Percentiles rank a stretch among this genome's conserved stretches.
phyloP scores from a whole-genome alignment of 2,888 invertebrate genomes.

The Cancer borealis region DNA sequence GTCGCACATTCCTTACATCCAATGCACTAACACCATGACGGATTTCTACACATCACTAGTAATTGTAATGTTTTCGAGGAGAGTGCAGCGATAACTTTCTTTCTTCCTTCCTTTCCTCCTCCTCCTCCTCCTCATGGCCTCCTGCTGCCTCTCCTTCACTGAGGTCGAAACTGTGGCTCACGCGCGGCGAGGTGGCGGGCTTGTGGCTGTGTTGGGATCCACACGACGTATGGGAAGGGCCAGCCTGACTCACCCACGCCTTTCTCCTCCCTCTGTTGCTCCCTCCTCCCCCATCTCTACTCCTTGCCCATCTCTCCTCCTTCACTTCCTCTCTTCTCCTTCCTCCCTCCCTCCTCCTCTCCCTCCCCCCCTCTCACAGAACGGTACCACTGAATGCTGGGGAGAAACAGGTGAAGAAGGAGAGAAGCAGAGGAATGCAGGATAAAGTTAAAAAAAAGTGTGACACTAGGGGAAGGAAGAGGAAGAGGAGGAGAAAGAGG shows the following conservation, averaged over 20 bases:
- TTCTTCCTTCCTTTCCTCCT: not conserved
- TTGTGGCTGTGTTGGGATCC: constrained; percentile 35
- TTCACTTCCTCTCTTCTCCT: not conserved
- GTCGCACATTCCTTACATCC: not conserved
- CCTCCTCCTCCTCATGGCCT: not conserved
- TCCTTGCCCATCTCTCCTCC: constrained; percentile 16
- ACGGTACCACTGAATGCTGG: not conserved
- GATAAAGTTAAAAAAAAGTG: not conserved
- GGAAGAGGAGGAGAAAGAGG: not conserved
- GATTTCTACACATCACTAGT: not conserved
- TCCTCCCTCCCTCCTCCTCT: not conserved
- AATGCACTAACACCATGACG: not conserved
- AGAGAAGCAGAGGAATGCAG: not conserved
- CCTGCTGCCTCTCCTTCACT: constrained; percentile 3
- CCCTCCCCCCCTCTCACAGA: not conserved
- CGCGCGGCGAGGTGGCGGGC: constrained; percentile 38
- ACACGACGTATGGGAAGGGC: constrained; percentile 45
- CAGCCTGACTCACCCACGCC: constrained; percentile 32
- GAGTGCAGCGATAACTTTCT: not conserved
- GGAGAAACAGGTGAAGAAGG: constrained; percentile 24
- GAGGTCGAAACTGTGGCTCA: not conserved
- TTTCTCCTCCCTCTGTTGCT: constrained; percentile 12
- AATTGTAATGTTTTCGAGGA: not conserved
- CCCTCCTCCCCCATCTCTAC: constrained; percentile 9
- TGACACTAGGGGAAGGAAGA: not conserved